These are phyloP conservation scores for Halocaridina rubra DNA, from an alignment of 2,888 invertebrate genomes.

Conservation along the genomic window DNA sequence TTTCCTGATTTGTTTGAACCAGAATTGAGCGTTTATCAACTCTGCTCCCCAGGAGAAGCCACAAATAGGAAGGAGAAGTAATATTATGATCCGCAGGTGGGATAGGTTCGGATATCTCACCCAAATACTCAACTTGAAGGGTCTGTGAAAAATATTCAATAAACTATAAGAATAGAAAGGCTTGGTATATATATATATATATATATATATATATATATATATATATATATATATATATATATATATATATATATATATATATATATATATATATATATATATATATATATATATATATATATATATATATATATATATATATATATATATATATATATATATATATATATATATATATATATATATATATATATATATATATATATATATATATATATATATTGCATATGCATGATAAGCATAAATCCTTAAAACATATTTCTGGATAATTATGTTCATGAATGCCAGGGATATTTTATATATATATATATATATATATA, in stretches of 20 bases:
- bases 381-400: not conserved
- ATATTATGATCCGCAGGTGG: not conserved
- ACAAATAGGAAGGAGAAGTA: not conserved
- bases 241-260: not conserved
- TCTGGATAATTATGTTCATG: too few species aligned
- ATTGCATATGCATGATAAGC: not conserved
- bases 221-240: not conserved
- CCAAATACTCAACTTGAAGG: not conserved
- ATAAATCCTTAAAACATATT: too few species aligned
- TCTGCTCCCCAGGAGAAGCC: not conserved
- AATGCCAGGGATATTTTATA: too few species aligned
- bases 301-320: not conserved
- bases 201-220: not conserved
- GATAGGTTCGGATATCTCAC: not conserved
- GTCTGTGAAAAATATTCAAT: too few species aligned
- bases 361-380: not conserved
- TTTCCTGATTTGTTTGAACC: not conserved
- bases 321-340: not conserved
- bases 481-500: too few species aligned
- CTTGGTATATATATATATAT: not conserved
- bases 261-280: not conserved
- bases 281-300: not conserved
- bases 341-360: not conserved
- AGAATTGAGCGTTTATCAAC: not conserved
- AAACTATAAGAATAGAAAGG: too few species aligned